Base-by-base conservation (phyloP, 2,888 invertebrate genomes). In the Lasiommata megera region DNA sequence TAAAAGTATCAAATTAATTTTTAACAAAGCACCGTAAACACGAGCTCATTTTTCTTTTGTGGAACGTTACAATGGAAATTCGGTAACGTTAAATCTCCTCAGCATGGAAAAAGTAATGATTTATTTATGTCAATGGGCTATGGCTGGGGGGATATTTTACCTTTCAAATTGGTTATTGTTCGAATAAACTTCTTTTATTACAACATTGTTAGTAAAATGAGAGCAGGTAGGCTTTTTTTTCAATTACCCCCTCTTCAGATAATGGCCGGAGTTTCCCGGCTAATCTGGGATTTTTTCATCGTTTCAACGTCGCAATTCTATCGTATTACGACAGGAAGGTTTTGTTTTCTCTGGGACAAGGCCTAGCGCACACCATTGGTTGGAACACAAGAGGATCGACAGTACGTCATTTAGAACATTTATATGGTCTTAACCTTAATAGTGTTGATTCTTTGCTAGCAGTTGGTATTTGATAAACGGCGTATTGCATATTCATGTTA, bases 51-150 rank as follows among this genome's bases (percentile, higher is more conserved):
- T 85, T 88, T 87, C 89, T 88, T 86, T 89, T 90, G 89, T 89
- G 80, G 80, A 74, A 67, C 78, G 79, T 80, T 77, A 88, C 86
- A 90, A 88, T 88, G 87, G 82, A 86, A 84, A 83, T 82, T 85
- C 82, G 76, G 67, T 71, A 68, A 69, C 71, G 69, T 59, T 73
- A 74, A 77, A 72, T 73, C 71, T 72, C 68, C 67, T 67, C 68
- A 63, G 72, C 71, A 70, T 70, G 72, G 72, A 73, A 74, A 46
- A 78, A 77, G 84, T 84, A 89, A 88, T 89, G 86, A 90, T 88
- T 89, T 90, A 90, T 90, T 90, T 84, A 89, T 89, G 88, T 89
- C 89, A 89, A 89, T 89, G 85, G 84, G 75, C 80, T 73, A 74
- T 79, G 76, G 77, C 76, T 76, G 68, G 70, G 75, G 74, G 77